Percentiles rank a stretch among this genome's conserved stretches.
Conservation (phyloP, 2,113 vertebrate genomes). For the Oenanthe melanoleuca region DNA sequence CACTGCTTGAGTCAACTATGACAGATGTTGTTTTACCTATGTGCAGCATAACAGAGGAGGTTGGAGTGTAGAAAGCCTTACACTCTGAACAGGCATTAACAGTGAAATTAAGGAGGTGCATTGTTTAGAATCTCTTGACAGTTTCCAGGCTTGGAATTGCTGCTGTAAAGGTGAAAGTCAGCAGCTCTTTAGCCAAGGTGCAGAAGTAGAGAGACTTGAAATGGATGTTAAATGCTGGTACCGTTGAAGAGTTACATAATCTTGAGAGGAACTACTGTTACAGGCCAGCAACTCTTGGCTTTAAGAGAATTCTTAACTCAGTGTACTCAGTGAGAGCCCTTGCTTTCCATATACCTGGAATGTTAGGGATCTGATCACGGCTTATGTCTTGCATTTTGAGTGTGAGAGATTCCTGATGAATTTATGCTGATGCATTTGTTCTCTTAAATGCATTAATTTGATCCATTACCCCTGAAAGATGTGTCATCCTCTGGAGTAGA, state of each 20-base stretch:
- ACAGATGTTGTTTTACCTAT: not conserved
- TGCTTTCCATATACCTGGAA: not conserved
- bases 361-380: not conserved
- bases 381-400: not conserved
- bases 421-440: not conserved
- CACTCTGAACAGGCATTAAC: not conserved
- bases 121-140: not conserved
- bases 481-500: not conserved
- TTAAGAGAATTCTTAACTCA: not conserved
- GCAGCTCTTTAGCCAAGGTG: not conserved
- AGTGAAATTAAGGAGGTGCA: not conserved
- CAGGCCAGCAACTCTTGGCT: not conserved
- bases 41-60: not conserved
- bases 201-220: not conserved
- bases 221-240: not conserved
- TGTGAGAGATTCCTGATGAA: not conserved
- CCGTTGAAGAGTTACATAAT: not conserved
- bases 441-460: not conserved
- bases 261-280: not conserved
- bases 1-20: not conserved
- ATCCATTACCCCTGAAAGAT: not conserved
- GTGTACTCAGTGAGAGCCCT: not conserved
- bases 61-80: not conserved
- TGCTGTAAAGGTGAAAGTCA: not conserved
- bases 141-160: not conserved